Conservation (phyloP, 2,797 vertebrate species). For the Bufotes viridis region DNA sequence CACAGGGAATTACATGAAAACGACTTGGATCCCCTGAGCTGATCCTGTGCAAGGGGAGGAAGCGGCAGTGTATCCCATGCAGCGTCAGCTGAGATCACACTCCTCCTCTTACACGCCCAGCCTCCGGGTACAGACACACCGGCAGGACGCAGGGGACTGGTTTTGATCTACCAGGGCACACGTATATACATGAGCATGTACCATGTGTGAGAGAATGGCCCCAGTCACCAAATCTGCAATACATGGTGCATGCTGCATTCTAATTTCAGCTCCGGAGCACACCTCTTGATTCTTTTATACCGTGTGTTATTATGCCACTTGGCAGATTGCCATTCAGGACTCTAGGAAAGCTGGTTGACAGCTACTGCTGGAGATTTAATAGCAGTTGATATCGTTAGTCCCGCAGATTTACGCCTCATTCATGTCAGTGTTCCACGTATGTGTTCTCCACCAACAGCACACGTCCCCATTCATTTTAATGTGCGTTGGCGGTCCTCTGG, state of each 20-base stretch:
- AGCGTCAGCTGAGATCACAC: constrained; percentile 52
- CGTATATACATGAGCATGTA: no score
- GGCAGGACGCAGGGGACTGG: neutral
- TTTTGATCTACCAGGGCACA: no score
- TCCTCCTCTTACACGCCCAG: constrained; percentile 40
- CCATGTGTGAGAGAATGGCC: neutral
- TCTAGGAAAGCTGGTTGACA: neutral
- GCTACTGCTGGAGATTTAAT: neutral
- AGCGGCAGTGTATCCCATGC: constrained; percentile 25
- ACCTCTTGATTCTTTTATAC: neutral
- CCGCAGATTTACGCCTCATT: neutral
- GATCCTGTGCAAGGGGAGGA: constrained; percentile 36
- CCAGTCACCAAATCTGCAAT: neutral
- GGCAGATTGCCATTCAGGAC: neutral
- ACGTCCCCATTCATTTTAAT: no score
- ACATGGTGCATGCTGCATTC: neutral
- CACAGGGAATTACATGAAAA: neutral
- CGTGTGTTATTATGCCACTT: neutral
- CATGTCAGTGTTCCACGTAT: no score
- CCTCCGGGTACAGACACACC: constrained; percentile 12
- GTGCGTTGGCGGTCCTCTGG: no score
- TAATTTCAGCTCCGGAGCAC: neutral
- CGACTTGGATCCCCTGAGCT: neutral
- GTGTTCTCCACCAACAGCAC: no score
- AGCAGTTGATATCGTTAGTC: neutral